Evolutionary conservation across 2,113 vertebrate genomes (phyloP), one percentile per base, ranked within the genome.

Genomic region (Lates calcarifer): DNA sequence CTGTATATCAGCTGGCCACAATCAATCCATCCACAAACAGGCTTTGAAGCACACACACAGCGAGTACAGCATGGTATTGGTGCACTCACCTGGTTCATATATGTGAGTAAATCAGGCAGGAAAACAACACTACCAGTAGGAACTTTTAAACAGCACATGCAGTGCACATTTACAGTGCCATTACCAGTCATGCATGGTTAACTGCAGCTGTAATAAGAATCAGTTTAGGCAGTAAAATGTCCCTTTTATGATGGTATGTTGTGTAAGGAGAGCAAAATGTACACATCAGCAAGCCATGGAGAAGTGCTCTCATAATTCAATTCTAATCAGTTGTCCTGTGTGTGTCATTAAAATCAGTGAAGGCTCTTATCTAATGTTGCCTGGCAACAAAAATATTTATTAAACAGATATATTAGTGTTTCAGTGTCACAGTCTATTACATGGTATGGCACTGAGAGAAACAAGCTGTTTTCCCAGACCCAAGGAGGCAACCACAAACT

Each of bases 1-100:
- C 77, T 24, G 69, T 89, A 82, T 57, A 86, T 89, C 58, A 85
- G 68, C 67, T n/a, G 20, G 56, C 53, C 20, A 5, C 80, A 12
- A 89, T 88, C 79, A 0, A 88, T 90, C 71, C 22, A 0, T 51
- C 61, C 47, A n/a, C 58, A 20, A 60, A 62, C 62, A 83, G 56
- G 20, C 47, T 69, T 67, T 35, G 31, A 64, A 45, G 57, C 53
- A 28, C 61, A n/a, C 22, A 10, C 8, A n/a, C 53, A n/a, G n/a
- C n/a, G 17, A 43, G 35, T 10, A 33, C 31, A 28, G 22, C 11
- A 14, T 11, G 8, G n/a, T 37, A 47, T 33, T 22, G 29, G 26
- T 5, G 9, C 66, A 68, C 58, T 39, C 18, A 18, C 7, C 1
- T 4, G 29, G n/a, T 28, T n/a, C n/a, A 6, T 41, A 37, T 11